These are phyloP conservation scores for Planiliza haematocheilus DNA, from an alignment of 2,113 vertebrate species.

Conservation along the genomic window DNA sequence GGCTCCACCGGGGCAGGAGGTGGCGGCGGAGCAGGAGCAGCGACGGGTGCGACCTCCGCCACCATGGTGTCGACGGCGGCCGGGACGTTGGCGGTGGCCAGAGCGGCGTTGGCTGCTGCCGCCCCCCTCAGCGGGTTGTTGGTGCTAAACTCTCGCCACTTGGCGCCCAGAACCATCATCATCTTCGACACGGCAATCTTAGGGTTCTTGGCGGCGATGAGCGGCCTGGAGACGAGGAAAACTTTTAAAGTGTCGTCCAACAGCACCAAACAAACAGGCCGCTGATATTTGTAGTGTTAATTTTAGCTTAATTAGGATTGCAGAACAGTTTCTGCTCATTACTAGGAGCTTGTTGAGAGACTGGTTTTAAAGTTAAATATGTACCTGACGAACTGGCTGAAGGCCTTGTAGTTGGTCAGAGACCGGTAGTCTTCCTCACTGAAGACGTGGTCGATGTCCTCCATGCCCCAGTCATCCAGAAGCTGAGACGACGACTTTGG, in stretches of 20 bases:
- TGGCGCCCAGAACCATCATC: constrained; percentile 99
- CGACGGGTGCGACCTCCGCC: constrained; percentile 71
- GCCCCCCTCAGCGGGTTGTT: constrained; percentile 97
- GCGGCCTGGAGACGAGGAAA: constrained; percentile 87
- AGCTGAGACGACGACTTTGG: constrained; percentile 96
- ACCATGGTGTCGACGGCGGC: constrained; percentile 95
- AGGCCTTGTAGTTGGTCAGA: constrained; percentile 98
- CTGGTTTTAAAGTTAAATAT: too few species aligned
- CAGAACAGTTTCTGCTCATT: too few species aligned
- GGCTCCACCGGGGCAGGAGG: constrained; percentile 57
- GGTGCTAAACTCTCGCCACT: constrained; percentile 98
- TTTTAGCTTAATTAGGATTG: too few species aligned
- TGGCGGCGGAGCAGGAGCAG: neutral
- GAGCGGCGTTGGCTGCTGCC: constrained; percentile 92
- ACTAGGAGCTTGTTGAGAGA: too few species aligned
- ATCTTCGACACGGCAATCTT: constrained; percentile 99
- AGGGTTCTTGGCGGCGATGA: constrained; percentile 98
- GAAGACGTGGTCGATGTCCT: constrained; percentile 97
- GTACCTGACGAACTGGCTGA: constrained; percentile 98
- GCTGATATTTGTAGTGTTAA: too few species aligned
- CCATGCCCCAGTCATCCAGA: constrained; percentile 98
- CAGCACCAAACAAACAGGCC: neutral
- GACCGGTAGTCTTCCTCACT: constrained; percentile 96
- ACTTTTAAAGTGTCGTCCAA: constrained; percentile 83
- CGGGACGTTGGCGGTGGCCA: constrained; percentile 92